A percentile compares a stretch with the other conserved stretches of the same genome.
Evolutionary conservation across 2,888 invertebrate genomes (phyloP).

Genomic region (Phragmatobia fuliginosa): DNA sequence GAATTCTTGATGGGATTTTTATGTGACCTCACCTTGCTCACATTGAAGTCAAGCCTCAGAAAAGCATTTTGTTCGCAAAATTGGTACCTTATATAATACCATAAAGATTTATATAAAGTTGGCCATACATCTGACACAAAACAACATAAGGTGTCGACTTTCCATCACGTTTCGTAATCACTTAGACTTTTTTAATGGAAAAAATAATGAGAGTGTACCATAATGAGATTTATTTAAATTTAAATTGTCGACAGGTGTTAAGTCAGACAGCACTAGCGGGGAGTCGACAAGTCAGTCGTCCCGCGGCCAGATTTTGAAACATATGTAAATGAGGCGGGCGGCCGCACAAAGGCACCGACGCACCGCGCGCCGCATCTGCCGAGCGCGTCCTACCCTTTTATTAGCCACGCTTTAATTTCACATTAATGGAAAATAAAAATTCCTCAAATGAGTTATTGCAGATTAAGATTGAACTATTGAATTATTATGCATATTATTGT

Average conservation of each 20-base stretch:
- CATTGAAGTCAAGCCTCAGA: too few relatives aligned
- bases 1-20: too few relatives aligned
- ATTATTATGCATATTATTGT: constrained; percentile 8
- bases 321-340: constrained; percentile 78
- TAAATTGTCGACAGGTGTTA: constrained; percentile 62
- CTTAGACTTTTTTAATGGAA: constrained; percentile 42
- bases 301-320: constrained; percentile 78
- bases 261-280: constrained; percentile 63
- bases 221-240: constrained; percentile 46
- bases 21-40: too few relatives aligned
- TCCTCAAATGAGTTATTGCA: constrained; percentile 59
- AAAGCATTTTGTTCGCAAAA: neutral
- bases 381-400: constrained; percentile 71
- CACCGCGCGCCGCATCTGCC: constrained; percentile 52
- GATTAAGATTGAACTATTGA: constrained; percentile 46
- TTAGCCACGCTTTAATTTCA: constrained; percentile 72
- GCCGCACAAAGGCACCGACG: constrained; percentile 70
- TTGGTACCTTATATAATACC: neutral
- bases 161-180: constrained; percentile 21
- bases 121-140: neutral
- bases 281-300: constrained; percentile 63
- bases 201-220: constrained; percentile 25
- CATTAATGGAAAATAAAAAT: constrained; percentile 60
- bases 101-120: neutral
- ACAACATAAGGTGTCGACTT: neutral